These are phyloP conservation scores for Harpalus rufipes DNA, from an alignment of 2,888 invertebrate genomes.

Conservation along the genomic window DNA sequence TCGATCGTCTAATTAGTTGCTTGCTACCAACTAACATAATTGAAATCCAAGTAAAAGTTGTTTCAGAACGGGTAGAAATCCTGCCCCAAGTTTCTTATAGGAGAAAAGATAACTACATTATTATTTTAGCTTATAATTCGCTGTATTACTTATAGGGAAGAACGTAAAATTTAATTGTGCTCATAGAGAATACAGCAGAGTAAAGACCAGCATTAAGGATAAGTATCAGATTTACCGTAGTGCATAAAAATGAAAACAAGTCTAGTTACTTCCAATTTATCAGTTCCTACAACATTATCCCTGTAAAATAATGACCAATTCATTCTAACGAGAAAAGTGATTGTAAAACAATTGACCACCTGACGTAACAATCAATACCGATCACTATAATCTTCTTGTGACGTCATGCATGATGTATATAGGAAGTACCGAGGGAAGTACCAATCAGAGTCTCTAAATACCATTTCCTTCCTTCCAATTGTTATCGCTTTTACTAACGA, in stretches of 20 bases:
- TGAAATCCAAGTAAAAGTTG: conserved; percentile 1
- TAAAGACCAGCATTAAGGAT: conserved; percentile 2
- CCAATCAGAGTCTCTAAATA: conserved; percentile 33
- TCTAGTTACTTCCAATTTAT: background rate
- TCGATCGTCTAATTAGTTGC: background rate
- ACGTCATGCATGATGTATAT: conserved; percentile 28
- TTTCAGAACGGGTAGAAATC: background rate
- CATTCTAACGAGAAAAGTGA: conserved; percentile 36
- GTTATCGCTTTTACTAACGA: conserved; percentile 37
- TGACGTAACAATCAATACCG: conserved; percentile 36
- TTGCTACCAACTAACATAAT: background rate
- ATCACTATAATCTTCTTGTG: conserved; percentile 27
- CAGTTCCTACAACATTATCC: background rate
- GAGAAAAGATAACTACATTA: conserved; percentile 6
- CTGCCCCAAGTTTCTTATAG: background rate
- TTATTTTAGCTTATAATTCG: background rate
- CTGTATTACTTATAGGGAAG: conserved; percentile 2
- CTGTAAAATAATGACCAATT: background rate
- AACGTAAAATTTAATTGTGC: conserved; percentile 3
- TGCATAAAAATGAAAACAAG: background rate
- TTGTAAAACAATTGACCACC: conserved; percentile 35
- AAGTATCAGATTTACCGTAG: background rate
- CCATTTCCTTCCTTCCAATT: conserved; percentile 55
- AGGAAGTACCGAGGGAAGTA: conserved; percentile 52
- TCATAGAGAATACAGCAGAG: background rate